Percentiles rank a stretch among this genome's conserved stretches.
These are phyloP conservation scores for Rhegmatorhina hoffmannsi DNA, from an alignment of 2,113 vertebrate genomes.

Conservation along the genomic window DNA sequence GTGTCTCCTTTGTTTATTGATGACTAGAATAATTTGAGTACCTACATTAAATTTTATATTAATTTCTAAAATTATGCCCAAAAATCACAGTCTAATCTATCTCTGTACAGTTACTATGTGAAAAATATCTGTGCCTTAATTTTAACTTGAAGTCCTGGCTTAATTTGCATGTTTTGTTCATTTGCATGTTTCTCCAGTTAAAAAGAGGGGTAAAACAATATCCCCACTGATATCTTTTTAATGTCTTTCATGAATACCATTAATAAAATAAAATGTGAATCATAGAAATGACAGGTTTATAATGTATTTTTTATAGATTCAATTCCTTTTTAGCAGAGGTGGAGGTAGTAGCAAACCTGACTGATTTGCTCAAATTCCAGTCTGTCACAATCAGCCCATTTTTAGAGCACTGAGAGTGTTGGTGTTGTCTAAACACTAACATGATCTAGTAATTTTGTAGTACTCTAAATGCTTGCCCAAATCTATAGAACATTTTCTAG, in stretches of 20 bases:
- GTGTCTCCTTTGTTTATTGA: not conserved
- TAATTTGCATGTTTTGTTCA: not conserved
- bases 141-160: not conserved
- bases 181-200: not conserved
- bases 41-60: not conserved
- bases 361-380: not conserved
- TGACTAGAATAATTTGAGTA: not conserved
- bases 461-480: not conserved
- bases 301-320: not conserved
- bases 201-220: not conserved
- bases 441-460: not conserved
- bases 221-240: not conserved
- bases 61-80: not conserved
- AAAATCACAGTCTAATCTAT: not conserved
- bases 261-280: not conserved
- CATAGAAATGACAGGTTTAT: not conserved
- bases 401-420: not conserved
- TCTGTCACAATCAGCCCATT: not conserved
- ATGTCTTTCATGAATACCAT: not conserved
- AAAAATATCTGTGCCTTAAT: not conserved
- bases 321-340: not conserved
- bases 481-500: not conserved
- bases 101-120: not conserved
- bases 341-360: not conserved
- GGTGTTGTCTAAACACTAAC: not conserved